These are phyloP conservation scores for Drosophila niveifrons DNA, from an alignment of 2,888 invertebrate genomes.

Conservation along the genomic window DNA sequence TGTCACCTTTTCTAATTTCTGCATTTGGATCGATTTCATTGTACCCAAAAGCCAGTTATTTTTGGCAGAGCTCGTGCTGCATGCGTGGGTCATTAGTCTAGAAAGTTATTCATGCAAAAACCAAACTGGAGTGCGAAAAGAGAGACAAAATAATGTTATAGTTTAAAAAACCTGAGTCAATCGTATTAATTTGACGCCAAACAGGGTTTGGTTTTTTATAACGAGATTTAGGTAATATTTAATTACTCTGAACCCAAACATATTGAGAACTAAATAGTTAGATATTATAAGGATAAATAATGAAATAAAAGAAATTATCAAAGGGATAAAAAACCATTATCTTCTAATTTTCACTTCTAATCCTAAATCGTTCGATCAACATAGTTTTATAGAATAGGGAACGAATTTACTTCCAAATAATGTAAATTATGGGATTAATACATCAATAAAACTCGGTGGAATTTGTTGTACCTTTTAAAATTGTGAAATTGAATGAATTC, in stretches of 20 bases:
- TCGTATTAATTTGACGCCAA: neutral
- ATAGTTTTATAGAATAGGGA: neutral
- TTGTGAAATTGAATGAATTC: too few relatives aligned
- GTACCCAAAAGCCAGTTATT: neutral
- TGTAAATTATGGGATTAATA: too few relatives aligned
- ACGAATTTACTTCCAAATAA: too few relatives aligned
- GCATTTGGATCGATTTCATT: neutral
- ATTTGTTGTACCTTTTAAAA: too few relatives aligned
- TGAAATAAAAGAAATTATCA: neutral
- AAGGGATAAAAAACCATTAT: neutral
- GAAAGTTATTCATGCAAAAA: conserved; percentile 31
- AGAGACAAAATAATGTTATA: conserved; percentile 8
- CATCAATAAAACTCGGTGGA: too few relatives aligned
- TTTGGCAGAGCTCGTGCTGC: conserved; percentile 1
- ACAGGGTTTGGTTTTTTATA: neutral
- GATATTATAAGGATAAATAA: neutral
- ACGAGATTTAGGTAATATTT: neutral
- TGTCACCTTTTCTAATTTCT: neutral
- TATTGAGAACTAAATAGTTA: neutral
- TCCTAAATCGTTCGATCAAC: neutral
- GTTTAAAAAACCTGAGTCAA: neutral
- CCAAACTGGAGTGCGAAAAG: neutral
- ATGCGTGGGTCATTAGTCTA: conserved; percentile 25
- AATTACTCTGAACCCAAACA: neutral
- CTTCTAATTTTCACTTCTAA: neutral